Evolutionary conservation across 2,888 invertebrate species (phyloP), one percentile per base, ranked within the genome.

Genomic region (Chouioia cunea): DNA sequence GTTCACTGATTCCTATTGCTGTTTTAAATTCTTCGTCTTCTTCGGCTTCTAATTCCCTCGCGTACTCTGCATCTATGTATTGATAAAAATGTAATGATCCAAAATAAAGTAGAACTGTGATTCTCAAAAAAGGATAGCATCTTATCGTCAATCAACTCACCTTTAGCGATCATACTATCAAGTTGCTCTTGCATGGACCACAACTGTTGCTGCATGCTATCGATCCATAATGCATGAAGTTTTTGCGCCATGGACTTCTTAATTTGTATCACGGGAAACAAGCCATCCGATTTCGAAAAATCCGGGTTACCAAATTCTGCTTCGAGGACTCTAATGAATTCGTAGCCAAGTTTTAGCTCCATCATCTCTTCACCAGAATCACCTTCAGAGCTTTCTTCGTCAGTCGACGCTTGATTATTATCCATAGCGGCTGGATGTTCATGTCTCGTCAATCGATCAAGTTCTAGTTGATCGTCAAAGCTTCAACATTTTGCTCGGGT

Each of bases 171-270:
- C 83, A 91, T 87, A 23, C 82, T 79, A 27, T 89, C 87, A 10
- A 89, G 85, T 62, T 89, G 86, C 74, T 88, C 87, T 1, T 90
- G 87, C 74, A 90, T 88, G 23, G 89, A 88, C 70, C 92, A 92
- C 73, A 91, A 83, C 80, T 93, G 92, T 79, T 89, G 87, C 77
- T 89, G 90, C 18, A 92, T 85, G 0, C 93, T 92, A 81, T 93
- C 93, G 77, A 93, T 86, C 89, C 93, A 93, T 46, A 92, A 83
- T 36, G 91, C 90, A 80, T 93, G 91, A 0, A 94, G 83, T 80
- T 93, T 91, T 75, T 90, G 88, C 1, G 93, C 89, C 65, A 92
- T 79, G 0, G 89, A 87, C 44, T 89, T 83, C 0, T 93, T 92
- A 75, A 94, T 87, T 78, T 90, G 91, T 2, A 94, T 88, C 48